Conservation (phyloP, 2,113 vertebrate genomes). For the Lipotes vexillifer region DNA sequence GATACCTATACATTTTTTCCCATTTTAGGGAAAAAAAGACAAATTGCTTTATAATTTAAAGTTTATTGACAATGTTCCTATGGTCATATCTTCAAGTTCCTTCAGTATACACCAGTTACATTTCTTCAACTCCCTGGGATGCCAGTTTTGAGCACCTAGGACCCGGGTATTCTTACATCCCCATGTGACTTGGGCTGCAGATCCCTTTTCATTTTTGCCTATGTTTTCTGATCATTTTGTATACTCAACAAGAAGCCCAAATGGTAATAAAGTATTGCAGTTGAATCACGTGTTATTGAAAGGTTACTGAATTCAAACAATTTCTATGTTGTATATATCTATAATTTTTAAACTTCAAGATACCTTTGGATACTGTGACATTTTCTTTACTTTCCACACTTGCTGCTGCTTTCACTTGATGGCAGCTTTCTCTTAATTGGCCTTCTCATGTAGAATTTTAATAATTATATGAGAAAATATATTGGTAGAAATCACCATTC, state of each 20-base stretch:
- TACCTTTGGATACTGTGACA: background rate
- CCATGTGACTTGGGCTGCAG: background rate
- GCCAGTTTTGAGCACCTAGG: slow-evolving; percentile 29
- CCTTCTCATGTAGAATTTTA: background rate
- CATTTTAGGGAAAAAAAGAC: background rate
- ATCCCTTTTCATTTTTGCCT: background rate
- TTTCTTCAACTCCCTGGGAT: slow-evolving; percentile 16
- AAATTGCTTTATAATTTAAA: slow-evolving; percentile 35
- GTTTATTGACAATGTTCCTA: slow-evolving; percentile 16
- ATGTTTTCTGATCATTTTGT: background rate
- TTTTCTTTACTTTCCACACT: background rate
- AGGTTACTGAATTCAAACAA: background rate
- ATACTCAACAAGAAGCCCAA: background rate
- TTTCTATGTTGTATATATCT: background rate
- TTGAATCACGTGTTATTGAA: background rate
- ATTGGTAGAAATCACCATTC: background rate
- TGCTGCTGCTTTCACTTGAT: background rate
- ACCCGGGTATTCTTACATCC: slow-evolving; percentile 37
- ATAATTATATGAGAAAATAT: background rate
- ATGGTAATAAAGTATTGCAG: background rate
- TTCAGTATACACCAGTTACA: slow-evolving; percentile 36
- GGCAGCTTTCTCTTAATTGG: background rate
- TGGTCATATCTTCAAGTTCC: slow-evolving; percentile 28
- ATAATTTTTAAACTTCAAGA: background rate
- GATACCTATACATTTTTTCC: background rate